phyloP scores from a whole-genome alignment of 1,140 invertebrate species.

The Araneus ventricosus region DNA sequence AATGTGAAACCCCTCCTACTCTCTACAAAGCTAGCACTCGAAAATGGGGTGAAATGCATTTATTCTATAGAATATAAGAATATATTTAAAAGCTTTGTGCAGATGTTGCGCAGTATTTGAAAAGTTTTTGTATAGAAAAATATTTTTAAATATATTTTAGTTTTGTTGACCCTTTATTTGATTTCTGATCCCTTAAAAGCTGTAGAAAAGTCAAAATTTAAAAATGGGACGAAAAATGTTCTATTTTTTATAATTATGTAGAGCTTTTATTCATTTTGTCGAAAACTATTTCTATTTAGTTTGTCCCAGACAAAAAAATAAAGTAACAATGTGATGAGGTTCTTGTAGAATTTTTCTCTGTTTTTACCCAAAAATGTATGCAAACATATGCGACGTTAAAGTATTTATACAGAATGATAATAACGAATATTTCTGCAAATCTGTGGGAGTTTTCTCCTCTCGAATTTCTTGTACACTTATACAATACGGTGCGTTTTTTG shows the following conservation, averaged over 20 bases:
- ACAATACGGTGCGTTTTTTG: too few relatives aligned
- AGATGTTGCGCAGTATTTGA: background rate
- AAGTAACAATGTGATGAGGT: too few relatives aligned
- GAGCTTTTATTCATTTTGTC: background rate
- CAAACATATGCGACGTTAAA: too few relatives aligned
- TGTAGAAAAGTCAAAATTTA: background rate
- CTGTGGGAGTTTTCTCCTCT: too few relatives aligned
- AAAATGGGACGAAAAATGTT: background rate
- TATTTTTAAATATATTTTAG: background rate
- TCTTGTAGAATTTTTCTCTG: too few relatives aligned
- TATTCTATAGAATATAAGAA: background rate
- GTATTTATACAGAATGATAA: too few relatives aligned
- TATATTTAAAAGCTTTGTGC: background rate
- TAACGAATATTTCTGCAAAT: too few relatives aligned
- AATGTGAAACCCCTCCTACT: background rate
- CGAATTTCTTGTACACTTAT: too few relatives aligned
- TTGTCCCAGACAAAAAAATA: too few relatives aligned
- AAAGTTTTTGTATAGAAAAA: background rate
- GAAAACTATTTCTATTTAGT: background rate
- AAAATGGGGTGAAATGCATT: constrained; percentile 13
- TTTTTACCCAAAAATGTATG: too few relatives aligned
- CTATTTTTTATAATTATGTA: background rate
- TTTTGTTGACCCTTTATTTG: background rate
- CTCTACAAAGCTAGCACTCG: background rate
- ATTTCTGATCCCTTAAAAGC: background rate